These are phyloP conservation scores for Microtus montanus DNA, from an alignment of 2,113 vertebrate genomes.

Conservation along the genomic window DNA sequence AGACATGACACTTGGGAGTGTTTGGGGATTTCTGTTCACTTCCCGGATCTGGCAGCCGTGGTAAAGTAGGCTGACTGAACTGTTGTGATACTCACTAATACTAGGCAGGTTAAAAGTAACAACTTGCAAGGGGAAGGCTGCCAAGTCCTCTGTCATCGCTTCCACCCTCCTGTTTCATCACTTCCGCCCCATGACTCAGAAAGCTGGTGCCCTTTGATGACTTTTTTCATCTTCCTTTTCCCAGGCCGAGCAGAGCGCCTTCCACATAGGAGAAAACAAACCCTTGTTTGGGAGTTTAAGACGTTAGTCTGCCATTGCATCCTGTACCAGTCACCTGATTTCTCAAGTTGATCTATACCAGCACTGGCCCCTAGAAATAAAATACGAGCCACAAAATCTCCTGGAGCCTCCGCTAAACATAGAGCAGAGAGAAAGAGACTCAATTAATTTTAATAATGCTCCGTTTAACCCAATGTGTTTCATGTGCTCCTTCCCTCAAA, in stretches of 20 bases:
- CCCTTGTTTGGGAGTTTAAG: background rate
- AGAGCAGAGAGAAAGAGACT: background rate
- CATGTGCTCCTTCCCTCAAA: background rate
- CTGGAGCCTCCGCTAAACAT: background rate
- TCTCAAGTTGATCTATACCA: background rate
- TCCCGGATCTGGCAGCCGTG: background rate
- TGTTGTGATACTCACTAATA: background rate
- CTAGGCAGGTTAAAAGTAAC: background rate
- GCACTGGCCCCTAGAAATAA: background rate
- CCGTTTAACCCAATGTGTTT: background rate
- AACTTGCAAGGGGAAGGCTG: background rate
- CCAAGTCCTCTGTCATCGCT: background rate
- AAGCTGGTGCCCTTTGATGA: background rate
- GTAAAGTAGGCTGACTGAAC: accelerated
- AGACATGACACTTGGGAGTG: background rate
- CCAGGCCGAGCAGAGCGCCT: background rate
- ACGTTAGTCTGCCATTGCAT: background rate
- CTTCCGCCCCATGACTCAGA: background rate
- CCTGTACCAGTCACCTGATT: background rate
- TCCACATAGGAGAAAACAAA: slow-evolving; percentile 1
- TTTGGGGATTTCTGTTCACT: background rate
- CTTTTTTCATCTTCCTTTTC: background rate
- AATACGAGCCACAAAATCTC: background rate
- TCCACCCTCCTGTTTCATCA: background rate
- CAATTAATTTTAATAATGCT: slow-evolving; percentile 19